A percentile compares a stretch with the other conserved stretches of the same genome.
Conservation (phyloP, 2,113 vertebrate genomes). For the Brachyistius frenatus region DNA sequence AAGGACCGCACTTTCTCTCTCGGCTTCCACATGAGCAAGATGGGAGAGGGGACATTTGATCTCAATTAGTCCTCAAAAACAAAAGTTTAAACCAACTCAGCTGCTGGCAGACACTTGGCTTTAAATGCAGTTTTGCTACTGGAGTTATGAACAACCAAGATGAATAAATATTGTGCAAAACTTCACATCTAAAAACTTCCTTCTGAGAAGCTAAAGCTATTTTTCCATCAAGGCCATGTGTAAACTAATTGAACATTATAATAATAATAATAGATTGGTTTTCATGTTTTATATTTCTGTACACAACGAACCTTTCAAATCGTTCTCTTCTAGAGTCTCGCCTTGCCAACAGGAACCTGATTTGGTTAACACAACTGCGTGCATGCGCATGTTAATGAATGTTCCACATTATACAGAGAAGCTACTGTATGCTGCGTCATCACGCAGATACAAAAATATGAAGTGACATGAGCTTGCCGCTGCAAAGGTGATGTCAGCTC, state of each 20-base stretch:
- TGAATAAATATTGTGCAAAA: background rate
- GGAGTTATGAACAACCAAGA: background rate
- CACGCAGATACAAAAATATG: conserved; percentile 23
- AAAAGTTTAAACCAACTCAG: no score
- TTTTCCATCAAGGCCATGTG: background rate
- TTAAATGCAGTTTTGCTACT: background rate
- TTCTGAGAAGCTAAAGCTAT: background rate
- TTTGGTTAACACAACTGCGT: conserved; percentile 19
- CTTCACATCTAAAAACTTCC: background rate
- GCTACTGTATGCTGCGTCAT: conserved; percentile 42
- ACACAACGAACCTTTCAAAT: background rate
- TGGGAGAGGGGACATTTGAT: no score
- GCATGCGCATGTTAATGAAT: conserved; percentile 27
- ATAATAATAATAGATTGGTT: no score
- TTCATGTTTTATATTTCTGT: background rate
- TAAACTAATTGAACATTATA: no score
- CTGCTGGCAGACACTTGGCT: background rate
- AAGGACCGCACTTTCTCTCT: conserved; percentile 14
- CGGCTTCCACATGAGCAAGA: conserved; percentile 7
- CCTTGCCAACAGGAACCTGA: conserved; percentile 2
- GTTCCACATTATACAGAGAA: conserved; percentile 25
- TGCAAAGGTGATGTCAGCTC: conserved; percentile 48
- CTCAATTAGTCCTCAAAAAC: no score
- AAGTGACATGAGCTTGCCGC: conserved; percentile 54
- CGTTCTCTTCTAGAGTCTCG: background rate